Evolutionary conservation across 2,113 vertebrate genomes (phyloP), one percentile per base, ranked within the genome.

Genomic region (Pitta sordida): DNA sequence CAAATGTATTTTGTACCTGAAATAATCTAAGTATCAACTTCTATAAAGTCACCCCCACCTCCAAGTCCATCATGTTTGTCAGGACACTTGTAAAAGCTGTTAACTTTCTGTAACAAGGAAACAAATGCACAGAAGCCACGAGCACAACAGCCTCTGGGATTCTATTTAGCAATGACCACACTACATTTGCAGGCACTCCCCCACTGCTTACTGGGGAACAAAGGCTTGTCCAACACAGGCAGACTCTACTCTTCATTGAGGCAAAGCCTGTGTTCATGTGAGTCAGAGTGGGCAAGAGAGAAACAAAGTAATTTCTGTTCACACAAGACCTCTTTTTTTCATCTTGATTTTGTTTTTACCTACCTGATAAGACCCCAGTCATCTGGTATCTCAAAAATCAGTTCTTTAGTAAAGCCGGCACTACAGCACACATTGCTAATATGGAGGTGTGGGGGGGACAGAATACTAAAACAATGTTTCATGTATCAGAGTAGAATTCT

Each of bases 41-140:
- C 36, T 34, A 32, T 36, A 19, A 81, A 60, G 44, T 34, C 36
- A 59, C 32, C 3, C 3, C 11, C 5, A 6, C 4, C 15, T 30
- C 7, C 37, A 78, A 18, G 15, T 52, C 0, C 0, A 52, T 27
- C 2, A 16, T 2, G 4, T 60, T 44, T 80, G 20, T 39, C 26
- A 74, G 37, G 30, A 82, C 82, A 80, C 12, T 15, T 73, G 1
- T 32, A 70, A 87, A 15, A 92, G 30, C 55, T 75, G 22, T n/a
- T 63, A 76, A 44, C 26, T n/a, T 59, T 32, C 10, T 12, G 1
- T 23, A 41, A 83, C 20, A 79, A 43, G 26, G 22, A 52, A 73
- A 46, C n/a, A 77, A 87, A 46, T 3, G 21, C n/a, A 51, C 21
- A 82, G 55, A 30, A 26, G n/a, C 36, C 22, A 32, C 9, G 5